Conservation (phyloP, 2,113 vertebrate genomes). For the Promerops cafer region DNA sequence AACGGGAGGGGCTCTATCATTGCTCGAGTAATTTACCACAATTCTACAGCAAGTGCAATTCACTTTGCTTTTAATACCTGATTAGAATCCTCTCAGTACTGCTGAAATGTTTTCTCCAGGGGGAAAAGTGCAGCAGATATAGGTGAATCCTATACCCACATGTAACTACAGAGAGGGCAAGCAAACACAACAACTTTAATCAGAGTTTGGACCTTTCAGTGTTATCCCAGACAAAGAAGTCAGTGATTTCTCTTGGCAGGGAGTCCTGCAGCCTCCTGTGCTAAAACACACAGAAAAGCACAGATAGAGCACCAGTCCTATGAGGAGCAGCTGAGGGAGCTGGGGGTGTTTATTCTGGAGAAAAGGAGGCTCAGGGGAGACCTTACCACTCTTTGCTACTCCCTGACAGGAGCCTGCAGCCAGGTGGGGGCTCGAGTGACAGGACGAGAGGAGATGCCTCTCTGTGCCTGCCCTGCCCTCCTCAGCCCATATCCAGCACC, state of each 20-base stretch:
- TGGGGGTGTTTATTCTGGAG: neutral
- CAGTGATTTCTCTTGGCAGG: neutral
- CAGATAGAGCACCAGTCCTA: neutral
- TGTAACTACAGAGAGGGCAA: neutral
- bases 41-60: slow-evolving; percentile 12
- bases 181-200: neutral
- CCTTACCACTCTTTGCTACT: neutral
- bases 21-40: slow-evolving; percentile 21
- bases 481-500: neutral
- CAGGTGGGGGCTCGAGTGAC: no score
- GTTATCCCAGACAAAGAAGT: neutral
- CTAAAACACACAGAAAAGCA: neutral
- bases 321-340: neutral
- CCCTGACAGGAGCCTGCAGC: neutral
- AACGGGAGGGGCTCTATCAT: slow-evolving; percentile 15
- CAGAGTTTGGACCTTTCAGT: neutral
- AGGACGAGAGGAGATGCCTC: neutral
- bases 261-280: neutral
- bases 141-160: neutral
- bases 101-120: neutral
- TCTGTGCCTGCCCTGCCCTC: fast-evolving
- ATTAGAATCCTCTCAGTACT: neutral
- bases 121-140: neutral
- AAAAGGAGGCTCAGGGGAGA: neutral
- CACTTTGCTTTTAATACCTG: neutral